These are phyloP conservation scores for Adineta ricciae DNA, from an alignment of 2,888 invertebrate genomes.

Conservation along the genomic window DNA sequence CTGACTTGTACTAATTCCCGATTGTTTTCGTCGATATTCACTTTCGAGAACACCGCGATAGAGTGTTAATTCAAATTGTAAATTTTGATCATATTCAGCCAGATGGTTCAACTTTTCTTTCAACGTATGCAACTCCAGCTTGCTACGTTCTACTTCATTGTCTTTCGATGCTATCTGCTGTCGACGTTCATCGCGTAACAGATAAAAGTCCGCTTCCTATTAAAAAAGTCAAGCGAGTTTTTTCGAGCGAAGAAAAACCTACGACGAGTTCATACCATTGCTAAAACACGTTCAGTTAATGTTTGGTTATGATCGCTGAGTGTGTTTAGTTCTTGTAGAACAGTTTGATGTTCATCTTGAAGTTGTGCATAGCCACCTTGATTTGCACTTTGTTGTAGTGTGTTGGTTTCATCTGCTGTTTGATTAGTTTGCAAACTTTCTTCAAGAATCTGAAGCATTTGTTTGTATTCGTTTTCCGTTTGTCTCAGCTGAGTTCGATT, in stretches of 20 bases:
- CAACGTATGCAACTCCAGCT: neutral
- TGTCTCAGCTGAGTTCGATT: neutral
- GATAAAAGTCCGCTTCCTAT: neutral
- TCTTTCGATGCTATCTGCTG: neutral
- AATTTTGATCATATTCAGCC: conserved; percentile 19
- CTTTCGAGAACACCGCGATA: conserved; percentile 16
- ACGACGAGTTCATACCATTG: neutral
- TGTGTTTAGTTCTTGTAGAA: neutral
- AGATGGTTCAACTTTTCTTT: neutral
- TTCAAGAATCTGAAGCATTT: neutral
- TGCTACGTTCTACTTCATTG: neutral
- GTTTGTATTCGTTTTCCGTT: conserved; percentile 11
- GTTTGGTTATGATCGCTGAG: neutral
- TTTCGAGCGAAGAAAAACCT: too few relatives aligned
- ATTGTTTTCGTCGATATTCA: neutral
- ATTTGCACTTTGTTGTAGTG: too few relatives aligned
- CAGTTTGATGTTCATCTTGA: neutral
- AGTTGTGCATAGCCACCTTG: neutral
- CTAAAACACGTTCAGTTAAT: neutral
- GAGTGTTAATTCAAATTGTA: conserved; percentile 15
- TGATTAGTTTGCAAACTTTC: neutral
- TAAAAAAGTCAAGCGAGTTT: too few relatives aligned
- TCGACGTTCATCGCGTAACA: neutral
- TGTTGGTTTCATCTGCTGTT: neutral
- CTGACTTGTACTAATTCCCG: neutral